Evolutionary conservation across 2,797 vertebrate species (phyloP), one percentile per base, ranked within the genome.

Genomic region (Craterocephalus amniculus): DNA sequence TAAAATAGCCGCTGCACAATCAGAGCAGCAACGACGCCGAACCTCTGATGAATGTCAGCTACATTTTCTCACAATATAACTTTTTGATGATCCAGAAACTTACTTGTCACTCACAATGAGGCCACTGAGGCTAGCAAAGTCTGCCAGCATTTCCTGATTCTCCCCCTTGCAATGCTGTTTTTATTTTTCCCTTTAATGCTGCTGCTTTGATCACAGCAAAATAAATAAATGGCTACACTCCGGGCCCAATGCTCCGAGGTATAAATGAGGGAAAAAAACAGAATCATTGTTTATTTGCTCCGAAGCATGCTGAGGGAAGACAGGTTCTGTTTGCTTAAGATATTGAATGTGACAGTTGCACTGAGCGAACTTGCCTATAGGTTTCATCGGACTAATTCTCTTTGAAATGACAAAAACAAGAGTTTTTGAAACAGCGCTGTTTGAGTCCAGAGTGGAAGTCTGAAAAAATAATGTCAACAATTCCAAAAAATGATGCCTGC

Each of bases 141-240:
- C 75, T 63, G 65, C 57, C 60, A 18, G 58, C 14, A 31, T 72
- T 67, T 79, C 32, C 0, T 32, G 54, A 66, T 54, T 56, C 62
- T 58, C 27, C 62, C n/a, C 11, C 12, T 29, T 10, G 22, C 36
- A 54, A 52, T 66, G 52, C 48, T 3, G 6, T 20, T 63, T 63
- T 61, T 58, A 13, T 72, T 59, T 62, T 65, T 61, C 58, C 58
- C 74, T 70, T 36, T 32, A 27, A 6, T 14, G 38, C 43, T 10
- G 24, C 24, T 62, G 63, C 78, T 83, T 83, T 80, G 72, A 87
- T 87, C 77, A 34, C 69, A 31, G 70, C 62, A 54, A 64, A 66
- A 55, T 64, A 70, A 72, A 58, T 52, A 63, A 80, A 70, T 34
- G 48, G 68, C 64, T 64, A 8, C 76, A 60, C 67, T 58, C n/a